A percentile compares a stretch with the other conserved stretches of the same genome.
These are phyloP conservation scores for Hydra vulgaris DNA, from an alignment of 30 jellyfish, hydroid and myxozoan genomes.

Conservation along the genomic window DNA sequence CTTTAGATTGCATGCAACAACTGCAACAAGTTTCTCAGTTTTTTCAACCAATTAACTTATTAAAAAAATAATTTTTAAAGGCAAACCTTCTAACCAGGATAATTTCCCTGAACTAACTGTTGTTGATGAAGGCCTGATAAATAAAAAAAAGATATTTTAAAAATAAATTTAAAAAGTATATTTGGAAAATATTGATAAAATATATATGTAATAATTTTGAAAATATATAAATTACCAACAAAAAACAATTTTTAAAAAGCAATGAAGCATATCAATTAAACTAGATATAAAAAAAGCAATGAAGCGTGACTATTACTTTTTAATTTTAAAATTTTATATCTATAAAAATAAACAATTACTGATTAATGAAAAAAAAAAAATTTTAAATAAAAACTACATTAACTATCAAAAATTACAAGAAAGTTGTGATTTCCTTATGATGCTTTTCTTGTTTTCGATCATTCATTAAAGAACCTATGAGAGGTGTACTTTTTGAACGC, in stretches of 20 bases:
- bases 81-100: constrained; percentile 24
- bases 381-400: not conserved
- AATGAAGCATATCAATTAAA: too few relatives aligned
- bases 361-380: too few relatives aligned
- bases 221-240: too few relatives aligned
- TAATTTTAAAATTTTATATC: too few relatives aligned
- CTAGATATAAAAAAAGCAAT: too few relatives aligned
- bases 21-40: too few relatives aligned
- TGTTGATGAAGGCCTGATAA: not conserved
- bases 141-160: not conserved
- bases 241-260: too few relatives aligned
- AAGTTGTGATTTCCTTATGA: not conserved
- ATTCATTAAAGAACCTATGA: not conserved
- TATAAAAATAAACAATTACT: too few relatives aligned
- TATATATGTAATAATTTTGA: too few relatives aligned
- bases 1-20: too few relatives aligned
- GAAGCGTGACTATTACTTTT: too few relatives aligned
- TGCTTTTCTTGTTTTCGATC: not conserved
- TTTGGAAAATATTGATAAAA: not conserved
- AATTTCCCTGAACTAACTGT: not conserved
- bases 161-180: not conserved
- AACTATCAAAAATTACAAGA: not conserved
- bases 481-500: not conserved
- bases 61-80: not conserved
- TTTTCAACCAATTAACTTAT: too few relatives aligned